These are phyloP conservation scores for Drosophila neonasuta DNA, from an alignment of 2,888 invertebrate species.

Conservation along the genomic window DNA sequence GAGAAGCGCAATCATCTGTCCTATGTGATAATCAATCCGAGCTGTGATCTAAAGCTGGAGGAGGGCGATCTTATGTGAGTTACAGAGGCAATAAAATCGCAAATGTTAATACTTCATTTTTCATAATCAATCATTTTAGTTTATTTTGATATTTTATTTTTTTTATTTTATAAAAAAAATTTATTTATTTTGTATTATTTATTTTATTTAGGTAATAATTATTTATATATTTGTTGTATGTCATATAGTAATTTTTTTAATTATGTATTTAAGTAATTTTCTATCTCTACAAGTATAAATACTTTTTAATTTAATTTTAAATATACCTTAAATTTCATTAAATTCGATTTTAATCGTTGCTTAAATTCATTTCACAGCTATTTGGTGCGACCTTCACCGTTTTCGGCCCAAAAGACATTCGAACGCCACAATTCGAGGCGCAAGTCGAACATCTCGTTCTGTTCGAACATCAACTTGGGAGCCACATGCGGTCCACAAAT, in stretches of 20 bases:
- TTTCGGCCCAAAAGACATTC: slow-evolving; percentile 96
- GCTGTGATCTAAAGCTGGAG: slow-evolving; percentile 97
- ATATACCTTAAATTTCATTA: not conserved
- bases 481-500: slow-evolving; percentile 84
- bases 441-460: slow-evolving; percentile 95
- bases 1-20: slow-evolving; percentile 96
- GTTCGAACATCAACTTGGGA: slow-evolving; percentile 89
- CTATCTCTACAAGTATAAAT: too few relatives aligned
- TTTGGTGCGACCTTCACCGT: slow-evolving; percentile 95
- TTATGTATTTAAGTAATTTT: too few relatives aligned
- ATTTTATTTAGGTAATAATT: too few relatives aligned
- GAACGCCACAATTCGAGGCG: slow-evolving; percentile 94
- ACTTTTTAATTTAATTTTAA: too few relatives aligned
- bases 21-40: slow-evolving; percentile 99
- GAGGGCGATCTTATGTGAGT: slow-evolving; percentile 97
- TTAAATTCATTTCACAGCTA: slow-evolving; percentile 85
- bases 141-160: not conserved
- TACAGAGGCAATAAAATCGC: slow-evolving; percentile 40
- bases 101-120: not conserved
- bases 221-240: too few relatives aligned
- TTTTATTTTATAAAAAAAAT: too few relatives aligned
- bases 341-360: not conserved
- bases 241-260: too few relatives aligned
- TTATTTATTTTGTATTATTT: too few relatives aligned
- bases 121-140: too few relatives aligned